Percentiles rank a stretch among this genome's conserved stretches.
Evolutionary conservation across 2,797 vertebrate species (phyloP).

Genomic region (Bovichtus variegatus): DNA sequence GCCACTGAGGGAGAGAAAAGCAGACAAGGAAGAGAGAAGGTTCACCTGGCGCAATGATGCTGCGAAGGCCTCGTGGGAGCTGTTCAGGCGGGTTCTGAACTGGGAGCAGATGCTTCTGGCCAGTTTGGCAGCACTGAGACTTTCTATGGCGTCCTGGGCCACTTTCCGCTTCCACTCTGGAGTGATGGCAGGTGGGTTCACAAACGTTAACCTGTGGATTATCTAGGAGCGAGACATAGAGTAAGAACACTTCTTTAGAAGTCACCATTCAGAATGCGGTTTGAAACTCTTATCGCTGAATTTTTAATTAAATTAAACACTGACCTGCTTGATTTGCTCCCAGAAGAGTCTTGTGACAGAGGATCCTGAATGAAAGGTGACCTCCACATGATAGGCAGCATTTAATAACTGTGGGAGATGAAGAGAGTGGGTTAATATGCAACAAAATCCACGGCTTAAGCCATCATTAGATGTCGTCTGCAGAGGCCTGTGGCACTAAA

Average conservation of each 20-base stretch:
- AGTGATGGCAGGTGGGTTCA: slow-evolving; percentile 94
- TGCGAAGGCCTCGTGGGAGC: slow-evolving; percentile 97
- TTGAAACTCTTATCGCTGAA: background rate
- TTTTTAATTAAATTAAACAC: background rate
- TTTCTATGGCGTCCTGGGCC: slow-evolving; percentile 98
- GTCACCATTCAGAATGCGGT: accelerated
- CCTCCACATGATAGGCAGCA: slow-evolving; percentile 98
- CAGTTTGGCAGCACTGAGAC: slow-evolving; percentile 96
- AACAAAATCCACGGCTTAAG: background rate
- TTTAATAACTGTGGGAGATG: slow-evolving; percentile 90
- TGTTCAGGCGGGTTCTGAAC: slow-evolving; percentile 95
- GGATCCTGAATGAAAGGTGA: slow-evolving; percentile 97
- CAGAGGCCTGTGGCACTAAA: background rate
- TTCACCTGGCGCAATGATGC: slow-evolving; percentile 93
- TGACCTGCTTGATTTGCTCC: slow-evolving; percentile 99
- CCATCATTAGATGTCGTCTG: background rate
- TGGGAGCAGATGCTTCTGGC: slow-evolving; percentile 98
- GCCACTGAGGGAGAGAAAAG: background rate
- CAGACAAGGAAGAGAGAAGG: background rate
- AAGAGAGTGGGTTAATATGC: slow-evolving; percentile 8
- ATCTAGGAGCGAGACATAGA: slow-evolving; percentile 83
- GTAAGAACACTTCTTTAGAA: background rate
- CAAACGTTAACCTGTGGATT: slow-evolving; percentile 94
- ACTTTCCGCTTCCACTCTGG: slow-evolving; percentile 97
- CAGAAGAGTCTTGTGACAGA: slow-evolving; percentile 94